Base-by-base conservation (phyloP, 2,888 invertebrate genomes). In the Sarcophaga variegata region DNA sequence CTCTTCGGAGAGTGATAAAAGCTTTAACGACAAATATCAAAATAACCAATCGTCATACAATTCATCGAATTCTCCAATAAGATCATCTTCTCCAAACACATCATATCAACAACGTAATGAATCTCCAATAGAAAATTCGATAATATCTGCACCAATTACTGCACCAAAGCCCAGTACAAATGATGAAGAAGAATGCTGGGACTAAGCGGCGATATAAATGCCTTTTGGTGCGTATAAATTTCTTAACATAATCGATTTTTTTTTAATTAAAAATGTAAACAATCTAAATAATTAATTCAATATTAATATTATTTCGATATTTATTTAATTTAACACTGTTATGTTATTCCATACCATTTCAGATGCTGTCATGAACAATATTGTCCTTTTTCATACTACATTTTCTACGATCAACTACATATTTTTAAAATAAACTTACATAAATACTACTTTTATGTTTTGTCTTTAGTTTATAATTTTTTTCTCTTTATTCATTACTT, bases 171-270 rank as follows among this genome's bases (percentile, higher is more conserved):
- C 37, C 37, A 54, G 54, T 54, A 17, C 54, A 54, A 17, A 12
- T 17, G 25, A 66, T 45, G 66, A 88, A 59, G 88, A 88, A 37
- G 88, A 88, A 27, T 81, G 81, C 60, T 88, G 88, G 88, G 88
- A 88, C 54, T 85, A 75, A 45, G 17, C 54, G 5, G 17, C 54
- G 5, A 54, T 54, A 14, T 12, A 12, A 54, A 37, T 37, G 54
- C 5, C 12, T 54, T 54, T 54, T 54, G 54, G 54, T 54, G 17
- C 17, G 54, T 54, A 54, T 54, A 54, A 14, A 54, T 37, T 37
- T 8, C 37, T 8, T 37, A 37, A 37, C 8, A 37, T 37, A 37
- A 37, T 37, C 37, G 8, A 37, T 27, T 1, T 37, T 37, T 37
- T 6, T 37, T 0, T 37, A 37, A 27, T 27, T 27, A 27, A 27